Evolutionary conservation across 2,113 vertebrate genomes (phyloP), one percentile per base, ranked within the genome.

Genomic region (Grallaria varia): DNA sequence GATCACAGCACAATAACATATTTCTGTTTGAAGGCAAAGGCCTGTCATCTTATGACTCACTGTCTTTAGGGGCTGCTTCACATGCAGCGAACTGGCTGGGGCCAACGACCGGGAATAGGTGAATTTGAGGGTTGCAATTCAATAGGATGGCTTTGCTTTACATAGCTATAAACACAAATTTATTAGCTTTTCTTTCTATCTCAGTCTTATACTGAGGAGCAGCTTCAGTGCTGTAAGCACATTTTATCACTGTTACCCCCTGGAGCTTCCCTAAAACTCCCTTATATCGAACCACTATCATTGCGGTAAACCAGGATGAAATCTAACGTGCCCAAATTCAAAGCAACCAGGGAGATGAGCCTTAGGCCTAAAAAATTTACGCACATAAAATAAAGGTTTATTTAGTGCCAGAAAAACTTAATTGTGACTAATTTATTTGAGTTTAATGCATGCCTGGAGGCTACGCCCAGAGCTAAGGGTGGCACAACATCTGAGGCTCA

Each of bases 381-480:
- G 25, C 19, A 74, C 52, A 84, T 89, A 67, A 90, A 96, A 83
- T 77, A 93, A 84, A 94, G 72, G 49, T 89, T 89, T 81, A 92
- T 89, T 86, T 94, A 67, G 10, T 81, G 28, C 27, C 59, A 95
- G 39, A 78, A 78, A 80, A 91, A 62, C 2, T 12, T 63, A 72
- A 75, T 72, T 95, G 44, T 86, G 47, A 78, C 35, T 81, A 72
- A 93, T 94, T 95, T 93, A 69, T 81, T 96, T 88, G 68, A 17
- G 19, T 71, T 83, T 78, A 56, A 63, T 68, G 22, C 40, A 64
- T 58, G 31, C 40, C 88, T 81, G 27, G 35, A 88, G 52, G 69
- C 28, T 75, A 84, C 91, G 56, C 74, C 18, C 8, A 66, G 45
- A 80, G 55, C 63, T 80, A 66, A 87, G 74, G 5, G 27, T 69